Evolutionary conservation across 2,113 vertebrate species (phyloP), one percentile per base, ranked within the genome.

Genomic region (Symphodus melops): DNA sequence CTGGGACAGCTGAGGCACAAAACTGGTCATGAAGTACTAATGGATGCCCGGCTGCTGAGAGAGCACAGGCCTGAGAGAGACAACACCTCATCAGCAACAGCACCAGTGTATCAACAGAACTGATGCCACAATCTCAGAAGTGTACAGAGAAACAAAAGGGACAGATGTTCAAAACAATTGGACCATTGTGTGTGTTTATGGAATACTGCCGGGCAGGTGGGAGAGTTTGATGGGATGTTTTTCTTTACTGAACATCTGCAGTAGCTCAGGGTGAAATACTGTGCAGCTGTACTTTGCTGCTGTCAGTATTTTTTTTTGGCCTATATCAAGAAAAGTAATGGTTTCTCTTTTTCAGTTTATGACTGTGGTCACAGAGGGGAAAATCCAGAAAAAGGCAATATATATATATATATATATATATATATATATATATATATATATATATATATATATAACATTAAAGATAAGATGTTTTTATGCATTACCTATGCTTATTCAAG

Each of bases 21-120:
- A 84, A 48, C 58, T 71, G 81, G 77, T 75, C 81, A 84, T 81
- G 82, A 89, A 87, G 75, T 63, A 61, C 79, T 85, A 88, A 85
- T 91, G 84, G 86, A 77, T 65, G 77, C 20, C 76, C 56, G 44
- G 74, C 71, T 81, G 58, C 72, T 85, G 16, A 77, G 71, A 81
- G 72, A 74, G 28, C 72, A 66, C 37, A 12, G 57, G 65, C 61
- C 72, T 85, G 16, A 77, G 71, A 81, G 72, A 74, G 28, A 33
- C 71, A 66, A 54, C 82, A 69, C 83, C 75, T 85, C 84, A 83
- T 48, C 79, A 65, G 70, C 77, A 57, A 67, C 67, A 44, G 56
- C 67, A 37, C n/a, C 42, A 0, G 17, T 10, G 23, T 72, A 57
- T 77, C 74, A 69, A 79, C 72, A 85, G 73, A 68, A 66, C 4